Percentiles rank a stretch among this genome's conserved stretches.
These are phyloP conservation scores for Taeniopygia guttata DNA, from an alignment of 2,797 vertebrate genomes.

Conservation along the genomic window DNA sequence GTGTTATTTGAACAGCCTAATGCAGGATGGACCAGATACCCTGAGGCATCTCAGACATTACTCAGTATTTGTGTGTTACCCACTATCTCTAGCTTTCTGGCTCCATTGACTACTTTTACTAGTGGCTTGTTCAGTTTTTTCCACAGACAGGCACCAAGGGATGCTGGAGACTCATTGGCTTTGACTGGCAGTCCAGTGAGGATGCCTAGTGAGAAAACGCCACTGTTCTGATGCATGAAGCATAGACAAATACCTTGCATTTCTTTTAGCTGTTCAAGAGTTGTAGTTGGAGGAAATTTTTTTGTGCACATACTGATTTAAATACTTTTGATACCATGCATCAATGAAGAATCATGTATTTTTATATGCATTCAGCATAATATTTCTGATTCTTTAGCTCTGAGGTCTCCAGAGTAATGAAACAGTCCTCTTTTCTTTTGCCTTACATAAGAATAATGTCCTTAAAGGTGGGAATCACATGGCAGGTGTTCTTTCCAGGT, in stretches of 20 bases:
- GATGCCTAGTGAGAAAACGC: neutral
- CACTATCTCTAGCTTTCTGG: neutral
- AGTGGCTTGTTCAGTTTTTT: neutral
- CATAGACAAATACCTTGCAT: neutral
- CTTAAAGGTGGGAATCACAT: neutral
- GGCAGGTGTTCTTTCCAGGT: neutral
- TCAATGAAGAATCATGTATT: neutral
- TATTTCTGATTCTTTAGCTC: neutral
- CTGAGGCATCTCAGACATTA: neutral
- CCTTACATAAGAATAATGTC: rapidly evolving
- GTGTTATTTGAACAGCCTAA: neutral
- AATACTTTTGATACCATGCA: neutral
- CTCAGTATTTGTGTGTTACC: neutral
- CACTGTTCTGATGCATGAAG: neutral
- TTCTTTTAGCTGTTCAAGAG: neutral
- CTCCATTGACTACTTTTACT: neutral
- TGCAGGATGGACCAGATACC: neutral
- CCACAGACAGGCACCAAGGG: neutral
- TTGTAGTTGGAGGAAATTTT: neutral
- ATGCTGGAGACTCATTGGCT: neutral
- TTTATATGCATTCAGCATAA: neutral
- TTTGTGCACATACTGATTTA: neutral
- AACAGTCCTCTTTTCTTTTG: neutral
- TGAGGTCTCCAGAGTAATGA: neutral
- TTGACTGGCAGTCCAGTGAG: neutral